Evolutionary conservation across 1,140 invertebrate genomes (phyloP).

Genomic region (Neodiprion lecontei): DNA sequence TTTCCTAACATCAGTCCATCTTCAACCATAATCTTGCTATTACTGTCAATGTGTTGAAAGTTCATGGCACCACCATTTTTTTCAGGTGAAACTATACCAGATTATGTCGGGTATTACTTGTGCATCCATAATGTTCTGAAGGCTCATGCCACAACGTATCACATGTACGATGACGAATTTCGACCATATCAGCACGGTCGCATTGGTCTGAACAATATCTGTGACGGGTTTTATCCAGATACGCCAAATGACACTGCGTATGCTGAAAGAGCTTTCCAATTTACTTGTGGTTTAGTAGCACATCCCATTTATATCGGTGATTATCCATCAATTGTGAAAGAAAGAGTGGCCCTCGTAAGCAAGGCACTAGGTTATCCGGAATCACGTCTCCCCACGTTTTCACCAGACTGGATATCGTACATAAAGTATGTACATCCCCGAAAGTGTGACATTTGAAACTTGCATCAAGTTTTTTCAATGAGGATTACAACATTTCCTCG

Average conservation of each 20-base stretch:
- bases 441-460: constrained; percentile 19
- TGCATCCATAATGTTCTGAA: constrained; percentile 63
- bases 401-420: constrained; percentile 50
- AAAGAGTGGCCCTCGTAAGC: constrained; percentile 60
- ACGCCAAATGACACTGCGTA: background rate
- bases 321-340: constrained; percentile 50
- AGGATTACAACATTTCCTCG: background rate
- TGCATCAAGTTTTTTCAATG: background rate
- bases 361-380: constrained; percentile 54
- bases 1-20: constrained; percentile 37
- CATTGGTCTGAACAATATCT: background rate
- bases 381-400: constrained; percentile 61
- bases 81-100: constrained; percentile 51
- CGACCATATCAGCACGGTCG: background rate
- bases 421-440: background rate
- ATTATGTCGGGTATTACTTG: constrained; percentile 59
- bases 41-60: too few species aligned
- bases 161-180: background rate
- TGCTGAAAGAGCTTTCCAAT: constrained; percentile 1
- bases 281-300: background rate
- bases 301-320: constrained; percentile 22
- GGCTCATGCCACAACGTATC: constrained; percentile 60
- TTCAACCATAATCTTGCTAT: too few species aligned
- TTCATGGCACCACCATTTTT: constrained; percentile 12
- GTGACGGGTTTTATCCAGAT: background rate